Conservation (phyloP, 2,888 invertebrate species). For the Boloria euphrosyne region DNA sequence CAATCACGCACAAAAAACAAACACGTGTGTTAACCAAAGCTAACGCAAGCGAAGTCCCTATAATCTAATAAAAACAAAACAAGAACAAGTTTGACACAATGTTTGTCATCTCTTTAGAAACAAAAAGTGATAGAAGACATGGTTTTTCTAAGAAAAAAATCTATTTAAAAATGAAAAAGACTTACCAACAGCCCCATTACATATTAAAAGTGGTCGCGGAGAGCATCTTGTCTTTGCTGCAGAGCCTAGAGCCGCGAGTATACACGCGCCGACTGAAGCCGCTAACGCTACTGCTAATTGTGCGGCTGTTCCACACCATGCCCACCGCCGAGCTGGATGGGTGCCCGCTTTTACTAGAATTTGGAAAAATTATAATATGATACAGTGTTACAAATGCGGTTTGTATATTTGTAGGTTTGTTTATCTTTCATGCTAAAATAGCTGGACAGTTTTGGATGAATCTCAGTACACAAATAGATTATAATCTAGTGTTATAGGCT, state of each 20-base stretch:
- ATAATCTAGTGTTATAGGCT: constrained; percentile 59
- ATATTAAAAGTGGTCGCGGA: constrained; percentile 85
- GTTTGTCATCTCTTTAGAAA: too few species aligned
- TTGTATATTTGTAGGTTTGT: too few species aligned
- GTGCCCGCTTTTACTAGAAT: constrained; percentile 68
- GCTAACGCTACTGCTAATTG: constrained; percentile 86
- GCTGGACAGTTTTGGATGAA: too few species aligned
- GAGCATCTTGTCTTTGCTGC: constrained; percentile 86
- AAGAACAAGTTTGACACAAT: too few species aligned
- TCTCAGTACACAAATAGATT: too few species aligned
- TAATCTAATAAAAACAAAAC: too few species aligned
- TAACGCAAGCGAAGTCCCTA: too few species aligned
- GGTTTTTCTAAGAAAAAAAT: too few species aligned
- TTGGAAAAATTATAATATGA: neutral
- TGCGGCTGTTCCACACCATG: constrained; percentile 90
- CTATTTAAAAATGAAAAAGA: constrained; percentile 36
- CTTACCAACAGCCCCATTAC: constrained; percentile 90
- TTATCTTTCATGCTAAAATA: too few species aligned
- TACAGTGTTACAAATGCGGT: neutral
- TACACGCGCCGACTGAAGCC: constrained; percentile 86
- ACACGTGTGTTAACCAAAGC: too few species aligned
- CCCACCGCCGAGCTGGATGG: constrained; percentile 84
- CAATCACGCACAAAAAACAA: too few species aligned
- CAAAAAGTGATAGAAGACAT: too few species aligned
- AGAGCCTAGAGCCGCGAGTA: constrained; percentile 90